A percentile compares a stretch with the other conserved stretches of the same genome.
Evolutionary conservation across 2,797 vertebrate genomes (phyloP).

Genomic region (Gastrophryne carolinensis): DNA sequence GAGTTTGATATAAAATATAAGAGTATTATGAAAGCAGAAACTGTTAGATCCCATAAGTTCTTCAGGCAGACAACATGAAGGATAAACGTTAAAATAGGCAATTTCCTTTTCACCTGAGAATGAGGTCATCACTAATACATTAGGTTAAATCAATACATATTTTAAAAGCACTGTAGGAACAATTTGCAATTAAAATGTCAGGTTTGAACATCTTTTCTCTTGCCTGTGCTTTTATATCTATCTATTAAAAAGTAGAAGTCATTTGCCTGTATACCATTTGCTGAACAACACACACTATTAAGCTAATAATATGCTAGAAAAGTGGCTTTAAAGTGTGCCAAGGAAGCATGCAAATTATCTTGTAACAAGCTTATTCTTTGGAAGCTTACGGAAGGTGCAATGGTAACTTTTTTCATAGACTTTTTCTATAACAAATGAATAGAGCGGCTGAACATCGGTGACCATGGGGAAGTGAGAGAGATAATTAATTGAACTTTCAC

Average conservation of each 20-base stretch:
- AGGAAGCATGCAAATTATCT: slow-evolving; percentile 47
- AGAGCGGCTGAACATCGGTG: no score
- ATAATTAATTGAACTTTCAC: no score
- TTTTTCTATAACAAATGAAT: neutral
- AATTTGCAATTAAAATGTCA: slow-evolving; percentile 40
- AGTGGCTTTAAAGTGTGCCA: slow-evolving; percentile 26
- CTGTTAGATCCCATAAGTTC: neutral
- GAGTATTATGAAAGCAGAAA: neutral
- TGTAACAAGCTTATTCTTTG: slow-evolving; percentile 37
- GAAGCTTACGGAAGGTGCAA: neutral
- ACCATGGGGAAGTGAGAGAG: no score
- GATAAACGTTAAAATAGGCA: neutral
- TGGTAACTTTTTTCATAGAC: slow-evolving; percentile 5
- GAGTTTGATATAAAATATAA: neutral
- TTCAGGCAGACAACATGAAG: neutral
- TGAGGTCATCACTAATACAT: slow-evolving; percentile 28
- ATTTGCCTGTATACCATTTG: slow-evolving; percentile 41
- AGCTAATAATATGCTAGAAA: slow-evolving; percentile 42
- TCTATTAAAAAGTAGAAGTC: slow-evolving; percentile 43
- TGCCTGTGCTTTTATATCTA: slow-evolving; percentile 33
- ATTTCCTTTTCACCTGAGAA: neutral
- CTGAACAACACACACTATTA: slow-evolving; percentile 51
- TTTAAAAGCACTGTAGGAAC: slow-evolving; percentile 31
- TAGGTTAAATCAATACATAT: slow-evolving; percentile 39
- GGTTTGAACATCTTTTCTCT: slow-evolving; percentile 30